Conservation (phyloP, 2,113 vertebrate genomes). For the Mirounga angustirostris region DNA sequence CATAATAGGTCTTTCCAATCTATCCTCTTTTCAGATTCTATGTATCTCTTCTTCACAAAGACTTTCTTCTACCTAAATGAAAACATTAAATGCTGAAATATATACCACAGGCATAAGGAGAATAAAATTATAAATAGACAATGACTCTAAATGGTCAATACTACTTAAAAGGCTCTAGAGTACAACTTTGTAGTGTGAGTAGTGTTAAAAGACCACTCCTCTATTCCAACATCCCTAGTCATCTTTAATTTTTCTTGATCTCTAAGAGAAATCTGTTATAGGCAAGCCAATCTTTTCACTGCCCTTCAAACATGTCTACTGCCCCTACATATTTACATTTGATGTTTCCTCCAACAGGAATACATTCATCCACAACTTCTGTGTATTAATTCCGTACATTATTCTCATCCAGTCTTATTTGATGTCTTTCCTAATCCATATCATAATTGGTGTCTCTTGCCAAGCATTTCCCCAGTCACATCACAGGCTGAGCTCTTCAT, state of each 20-base stretch:
- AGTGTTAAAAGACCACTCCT: neutral
- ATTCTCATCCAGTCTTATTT: neutral
- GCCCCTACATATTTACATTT: neutral
- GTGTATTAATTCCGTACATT: neutral
- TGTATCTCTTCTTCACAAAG: neutral
- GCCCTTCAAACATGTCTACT: neutral
- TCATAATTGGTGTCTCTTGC: neutral
- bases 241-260: slow-evolving; percentile 41
- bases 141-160: neutral
- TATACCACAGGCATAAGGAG: neutral
- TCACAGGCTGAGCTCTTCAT: neutral
- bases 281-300: neutral
- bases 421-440: neutral
- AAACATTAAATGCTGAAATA: slow-evolving; percentile 37
- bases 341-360: neutral
- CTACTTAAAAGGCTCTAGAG: neutral
- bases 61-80: slow-evolving; percentile 30
- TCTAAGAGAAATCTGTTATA: neutral
- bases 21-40: neutral
- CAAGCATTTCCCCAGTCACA: neutral
- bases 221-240: neutral
- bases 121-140: neutral
- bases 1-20: neutral
- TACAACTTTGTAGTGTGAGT: neutral
- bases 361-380: neutral